phyloP scores from a whole-genome alignment of 37 sponge, comb jelly and placozoan species.

The Aplysina aerophoba region DNA sequence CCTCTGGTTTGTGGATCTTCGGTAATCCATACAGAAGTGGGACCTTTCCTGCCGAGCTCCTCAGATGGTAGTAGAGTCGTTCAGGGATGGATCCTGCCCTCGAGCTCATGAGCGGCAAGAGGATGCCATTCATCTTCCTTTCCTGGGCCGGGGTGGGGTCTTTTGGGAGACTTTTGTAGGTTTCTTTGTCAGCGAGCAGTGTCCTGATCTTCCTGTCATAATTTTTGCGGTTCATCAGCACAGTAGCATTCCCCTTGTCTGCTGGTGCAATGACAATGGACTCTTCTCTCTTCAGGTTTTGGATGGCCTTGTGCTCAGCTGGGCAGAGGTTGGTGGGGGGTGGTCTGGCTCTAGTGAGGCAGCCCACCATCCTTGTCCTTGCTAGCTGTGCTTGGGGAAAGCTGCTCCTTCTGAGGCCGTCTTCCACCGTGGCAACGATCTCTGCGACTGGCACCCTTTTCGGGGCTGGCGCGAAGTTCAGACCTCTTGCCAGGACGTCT shows the following conservation, averaged over 20 bases:
- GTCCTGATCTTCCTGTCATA: conserved; percentile 1
- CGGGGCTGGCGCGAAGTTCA: not conserved
- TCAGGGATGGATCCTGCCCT: not conserved
- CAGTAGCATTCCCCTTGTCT: conserved; percentile 23
- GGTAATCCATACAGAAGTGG: conserved; percentile 4
- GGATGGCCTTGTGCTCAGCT: not conserved
- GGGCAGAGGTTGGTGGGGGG: conserved; percentile 2
- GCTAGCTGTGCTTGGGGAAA: not conserved
- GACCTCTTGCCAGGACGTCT: not conserved
- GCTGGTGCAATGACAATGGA: conserved; percentile 28
- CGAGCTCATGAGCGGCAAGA: not conserved
- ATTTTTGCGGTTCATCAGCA: conserved; percentile 10
- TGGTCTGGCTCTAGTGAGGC: not conserved
- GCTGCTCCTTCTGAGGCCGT: not conserved
- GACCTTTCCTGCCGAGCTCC: not conserved
- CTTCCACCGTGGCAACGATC: conserved; percentile 13
- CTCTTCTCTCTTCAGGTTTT: not conserved
- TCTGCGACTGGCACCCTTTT: not conserved
- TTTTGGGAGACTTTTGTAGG: not conserved
- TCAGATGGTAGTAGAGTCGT: not conserved
- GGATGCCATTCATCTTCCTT: not conserved
- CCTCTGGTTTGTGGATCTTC: conserved; percentile 10
- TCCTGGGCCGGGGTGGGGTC: not conserved
- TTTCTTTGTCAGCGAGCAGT: not conserved
- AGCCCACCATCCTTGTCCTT: not conserved